Percentiles rank a stretch among this genome's conserved stretches.
These are phyloP conservation scores for Stichopus horrens DNA, from an alignment of 53 echinoderm and acorn worm species.

Conservation along the genomic window DNA sequence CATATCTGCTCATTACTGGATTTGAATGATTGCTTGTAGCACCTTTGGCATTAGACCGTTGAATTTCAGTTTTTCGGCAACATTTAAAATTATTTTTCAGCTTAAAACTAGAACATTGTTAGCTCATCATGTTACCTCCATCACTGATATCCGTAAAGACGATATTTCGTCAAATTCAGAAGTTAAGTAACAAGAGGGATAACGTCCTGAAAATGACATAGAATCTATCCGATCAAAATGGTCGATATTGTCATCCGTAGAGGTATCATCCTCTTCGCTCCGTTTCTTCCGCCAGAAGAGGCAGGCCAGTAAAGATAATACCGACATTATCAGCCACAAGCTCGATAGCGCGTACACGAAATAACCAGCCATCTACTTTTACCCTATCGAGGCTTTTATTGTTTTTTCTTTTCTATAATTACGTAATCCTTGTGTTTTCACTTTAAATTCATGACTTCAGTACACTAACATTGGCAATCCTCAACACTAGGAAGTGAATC, in stretches of 20 bases:
- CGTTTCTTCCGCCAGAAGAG: neutral
- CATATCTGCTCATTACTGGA: too few species aligned
- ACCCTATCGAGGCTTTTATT: too few species aligned
- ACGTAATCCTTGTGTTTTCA: too few species aligned
- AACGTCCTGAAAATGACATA: conserved; percentile 35
- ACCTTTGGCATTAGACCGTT: too few species aligned
- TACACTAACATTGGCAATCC: too few species aligned
- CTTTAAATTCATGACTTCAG: too few species aligned
- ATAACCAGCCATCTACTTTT: neutral
- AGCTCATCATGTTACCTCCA: neutral
- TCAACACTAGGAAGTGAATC: too few species aligned
- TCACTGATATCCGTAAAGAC: conserved; percentile 19
- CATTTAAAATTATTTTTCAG: neutral
- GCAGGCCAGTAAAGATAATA: neutral
- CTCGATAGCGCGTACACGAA: neutral
- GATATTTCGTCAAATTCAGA: conserved; percentile 36
- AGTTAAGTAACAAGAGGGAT: conserved; percentile 7
- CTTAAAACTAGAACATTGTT: neutral
- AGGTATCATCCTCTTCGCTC: conserved; percentile 9
- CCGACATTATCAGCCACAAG: neutral
- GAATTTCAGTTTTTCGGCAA: too few species aligned
- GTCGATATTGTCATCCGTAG: conserved; percentile 16
- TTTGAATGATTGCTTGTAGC: too few species aligned
- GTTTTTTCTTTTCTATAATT: too few species aligned
- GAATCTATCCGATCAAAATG: conserved; percentile 35